Percentiles rank a stretch among this genome's conserved stretches.
Evolutionary conservation across 2,797 vertebrate species (phyloP).

Genomic region (Streptopelia turtur): DNA sequence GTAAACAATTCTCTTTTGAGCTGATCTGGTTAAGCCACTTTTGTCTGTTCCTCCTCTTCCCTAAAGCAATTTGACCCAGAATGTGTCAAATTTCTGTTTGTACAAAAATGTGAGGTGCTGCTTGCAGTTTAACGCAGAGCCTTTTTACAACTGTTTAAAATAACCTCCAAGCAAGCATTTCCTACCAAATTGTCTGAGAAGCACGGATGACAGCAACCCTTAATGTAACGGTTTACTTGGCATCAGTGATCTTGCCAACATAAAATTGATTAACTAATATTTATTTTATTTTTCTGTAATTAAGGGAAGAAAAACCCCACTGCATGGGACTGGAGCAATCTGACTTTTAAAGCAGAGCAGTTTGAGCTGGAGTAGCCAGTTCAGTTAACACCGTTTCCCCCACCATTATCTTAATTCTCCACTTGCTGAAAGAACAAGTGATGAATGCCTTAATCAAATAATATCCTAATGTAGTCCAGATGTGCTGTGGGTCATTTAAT

Average conservation of each 20-base stretch:
- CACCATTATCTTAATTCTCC: background rate
- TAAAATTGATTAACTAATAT: background rate
- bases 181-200: background rate
- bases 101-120: background rate
- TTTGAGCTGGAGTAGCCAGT: background rate
- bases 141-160: background rate
- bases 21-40: background rate
- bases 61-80: background rate
- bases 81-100: background rate
- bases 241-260: background rate
- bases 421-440: constrained; percentile 17
- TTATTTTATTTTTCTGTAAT: background rate
- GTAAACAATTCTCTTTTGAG: background rate
- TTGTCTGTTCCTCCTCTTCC: background rate
- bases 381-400: background rate
- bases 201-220: background rate
- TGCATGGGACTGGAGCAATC: background rate
- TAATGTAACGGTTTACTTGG: background rate
- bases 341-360: background rate
- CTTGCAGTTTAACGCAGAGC: background rate
- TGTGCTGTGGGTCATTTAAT: constrained; percentile 45
- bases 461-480: constrained; percentile 75
- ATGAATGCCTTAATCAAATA: constrained; percentile 71
- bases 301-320: background rate
- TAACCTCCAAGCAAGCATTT: background rate